Evolutionary conservation across 2,888 invertebrate genomes (phyloP).

Genomic region (Clanis bilineata): DNA sequence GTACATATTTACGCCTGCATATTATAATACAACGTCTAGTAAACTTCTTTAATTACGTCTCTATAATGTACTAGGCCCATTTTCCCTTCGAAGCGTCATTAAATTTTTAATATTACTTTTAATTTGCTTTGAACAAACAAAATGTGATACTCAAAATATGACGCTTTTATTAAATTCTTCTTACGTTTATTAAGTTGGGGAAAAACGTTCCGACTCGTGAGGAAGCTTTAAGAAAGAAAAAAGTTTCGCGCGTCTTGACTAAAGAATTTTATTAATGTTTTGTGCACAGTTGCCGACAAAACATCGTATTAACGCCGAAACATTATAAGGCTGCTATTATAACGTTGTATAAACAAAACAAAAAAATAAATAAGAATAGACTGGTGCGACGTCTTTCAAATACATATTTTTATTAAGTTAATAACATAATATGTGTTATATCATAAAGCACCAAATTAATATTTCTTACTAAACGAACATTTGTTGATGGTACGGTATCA

Average conservation of each 20-base stretch:
- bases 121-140: slow-evolving; percentile 21
- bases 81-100: slow-evolving; percentile 13
- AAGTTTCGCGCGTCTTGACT: slow-evolving; percentile 67
- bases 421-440: too few relatives aligned
- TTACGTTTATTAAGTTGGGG: slow-evolving; percentile 66
- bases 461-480: too few relatives aligned
- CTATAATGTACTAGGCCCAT: not conserved
- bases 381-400: not conserved
- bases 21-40: too few relatives aligned
- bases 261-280: slow-evolving; percentile 73
- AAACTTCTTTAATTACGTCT: too few relatives aligned
- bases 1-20: too few relatives aligned
- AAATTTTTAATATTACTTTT: slow-evolving; percentile 19
- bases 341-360: slow-evolving; percentile 20
- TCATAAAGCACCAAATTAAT: too few relatives aligned
- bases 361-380: slow-evolving; percentile 4
- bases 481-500: too few relatives aligned
- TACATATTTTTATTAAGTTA: too few relatives aligned
- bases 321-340: slow-evolving; percentile 19
- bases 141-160: slow-evolving; percentile 55
- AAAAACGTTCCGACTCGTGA: slow-evolving; percentile 61
- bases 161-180: slow-evolving; percentile 78
- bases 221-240: slow-evolving; percentile 54
- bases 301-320: slow-evolving; percentile 54
- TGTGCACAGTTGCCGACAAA: slow-evolving; percentile 55